Evolutionary conservation across 2,113 vertebrate genomes (phyloP), one percentile per base, ranked within the genome.

Genomic region (Meleagris gallopavo): DNA sequence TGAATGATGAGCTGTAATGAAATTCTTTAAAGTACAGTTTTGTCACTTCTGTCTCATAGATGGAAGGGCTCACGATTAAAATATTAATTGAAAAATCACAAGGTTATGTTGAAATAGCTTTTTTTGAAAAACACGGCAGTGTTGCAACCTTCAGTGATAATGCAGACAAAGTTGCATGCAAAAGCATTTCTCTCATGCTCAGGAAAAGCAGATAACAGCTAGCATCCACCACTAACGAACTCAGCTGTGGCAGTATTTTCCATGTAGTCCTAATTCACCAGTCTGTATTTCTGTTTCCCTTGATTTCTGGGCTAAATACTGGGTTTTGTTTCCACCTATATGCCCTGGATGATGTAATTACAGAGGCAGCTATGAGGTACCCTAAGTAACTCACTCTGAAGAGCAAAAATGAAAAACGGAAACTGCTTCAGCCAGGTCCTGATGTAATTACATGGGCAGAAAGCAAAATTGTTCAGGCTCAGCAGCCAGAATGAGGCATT

Each of bases 51-150:
- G 46, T 69, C 34, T n/a, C 52, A 38, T 40, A 83, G 67, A 83
- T 48, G 64, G 67, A 87, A 87, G 88, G 34, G 60, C 67, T 94
- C 22, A 67, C 86, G 83, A 93, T 88, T 83, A 93, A 93, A 94
- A 86, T 83, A 95, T 57, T 83, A 96, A 96, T 62, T 92, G 88
- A 86, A 94, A 95, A 92, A 88, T 71, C 65, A 74, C 78, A 67
- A 55, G 64, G 79, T 66, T 93, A 93, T 81, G 90, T 93, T 74
- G 58, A 89, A 58, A 69, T 10, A 22, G 13, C 13, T 73, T 55
- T 0, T 87, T 85, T 90, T 50, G 22, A 85, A 55, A 54, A 15
- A 89, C 67, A 94, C 25, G 58, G 91, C 70, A 36, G 50, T 50
- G 41, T 83, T 80, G 48, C 83, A 86, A 86, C 92, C 93, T 96